These are phyloP conservation scores for Campylomormyrus tamandua DNA, from an alignment of 2,113 vertebrate species.

Conservation along the genomic window DNA sequence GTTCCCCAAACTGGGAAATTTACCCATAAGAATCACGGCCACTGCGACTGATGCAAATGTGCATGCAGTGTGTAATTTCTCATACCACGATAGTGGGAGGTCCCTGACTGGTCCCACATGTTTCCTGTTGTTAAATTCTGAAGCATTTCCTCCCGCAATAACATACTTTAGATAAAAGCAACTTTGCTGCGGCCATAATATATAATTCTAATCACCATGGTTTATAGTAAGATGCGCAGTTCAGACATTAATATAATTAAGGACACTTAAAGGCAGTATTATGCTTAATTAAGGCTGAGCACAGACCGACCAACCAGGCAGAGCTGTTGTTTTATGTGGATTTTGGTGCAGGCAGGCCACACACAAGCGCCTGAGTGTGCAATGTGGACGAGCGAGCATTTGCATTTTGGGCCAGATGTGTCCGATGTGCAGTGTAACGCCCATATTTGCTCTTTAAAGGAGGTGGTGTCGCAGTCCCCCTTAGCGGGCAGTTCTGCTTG, in stretches of 20 bases:
- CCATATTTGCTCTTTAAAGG: not conserved
- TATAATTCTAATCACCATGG: not conserved
- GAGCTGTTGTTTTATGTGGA: not conserved
- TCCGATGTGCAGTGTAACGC: not conserved
- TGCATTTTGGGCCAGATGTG: not conserved
- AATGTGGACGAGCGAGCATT: not conserved
- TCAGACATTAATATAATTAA: slow-evolving; percentile 5
- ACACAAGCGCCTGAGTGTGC: not conserved
- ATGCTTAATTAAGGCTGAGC: not conserved
- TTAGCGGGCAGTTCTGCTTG: not conserved
- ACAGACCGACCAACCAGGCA: not conserved
- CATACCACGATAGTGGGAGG: not conserved
- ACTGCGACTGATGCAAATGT: not conserved
- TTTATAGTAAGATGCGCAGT: not conserved
- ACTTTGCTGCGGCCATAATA: not conserved
- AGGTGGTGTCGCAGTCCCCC: not conserved
- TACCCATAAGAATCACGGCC: not conserved
- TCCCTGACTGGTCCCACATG: not conserved
- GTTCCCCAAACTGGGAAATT: not conserved
- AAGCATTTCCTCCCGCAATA: not conserved
- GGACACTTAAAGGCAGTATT: not conserved
- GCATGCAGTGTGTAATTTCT: not conserved
- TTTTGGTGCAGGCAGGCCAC: not conserved
- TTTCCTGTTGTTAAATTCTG: not conserved
- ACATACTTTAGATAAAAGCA: not conserved